These are phyloP conservation scores for Agrotis puta DNA, from an alignment of 2,888 invertebrate genomes.

Conservation along the genomic window DNA sequence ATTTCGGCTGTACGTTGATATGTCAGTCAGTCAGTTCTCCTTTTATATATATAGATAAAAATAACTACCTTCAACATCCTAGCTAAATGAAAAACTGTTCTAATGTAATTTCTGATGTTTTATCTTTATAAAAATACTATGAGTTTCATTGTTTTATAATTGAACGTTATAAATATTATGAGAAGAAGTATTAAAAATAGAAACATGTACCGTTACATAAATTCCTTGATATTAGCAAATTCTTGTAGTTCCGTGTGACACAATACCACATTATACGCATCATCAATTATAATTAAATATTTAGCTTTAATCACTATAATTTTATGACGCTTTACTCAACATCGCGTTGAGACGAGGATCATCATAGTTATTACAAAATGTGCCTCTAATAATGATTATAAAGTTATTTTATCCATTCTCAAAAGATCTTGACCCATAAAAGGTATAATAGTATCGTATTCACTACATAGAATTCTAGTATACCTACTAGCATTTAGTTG, in stretches of 20 bases:
- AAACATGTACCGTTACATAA: no score
- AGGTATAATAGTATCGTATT: constrained; percentile 43
- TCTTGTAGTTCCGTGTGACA: background rate
- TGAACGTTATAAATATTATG: no score
- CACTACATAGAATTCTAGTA: constrained; percentile 22
- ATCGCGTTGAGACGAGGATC: background rate
- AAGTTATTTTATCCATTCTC: constrained; percentile 50
- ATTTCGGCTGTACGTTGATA: no score
- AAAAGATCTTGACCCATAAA: constrained; percentile 60
- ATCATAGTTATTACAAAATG: constrained; percentile 8
- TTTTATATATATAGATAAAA: no score
- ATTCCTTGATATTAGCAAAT: no score
- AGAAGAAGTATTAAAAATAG: no score
- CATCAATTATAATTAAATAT: constrained; percentile 24
- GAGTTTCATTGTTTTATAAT: no score
- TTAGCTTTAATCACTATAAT: background rate
- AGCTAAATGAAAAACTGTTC: no score
- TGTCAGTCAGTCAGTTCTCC: no score
- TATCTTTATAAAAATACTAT: no score
- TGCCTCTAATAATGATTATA: constrained; percentile 11
- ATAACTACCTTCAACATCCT: no score
- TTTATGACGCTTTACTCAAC: constrained; percentile 20
- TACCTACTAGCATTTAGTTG: constrained; percentile 20
- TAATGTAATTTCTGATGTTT: no score
- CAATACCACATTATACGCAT: background rate